Evolutionary conservation across 1,140 invertebrate genomes (phyloP).

Genomic region (Planococcus citri): DNA sequence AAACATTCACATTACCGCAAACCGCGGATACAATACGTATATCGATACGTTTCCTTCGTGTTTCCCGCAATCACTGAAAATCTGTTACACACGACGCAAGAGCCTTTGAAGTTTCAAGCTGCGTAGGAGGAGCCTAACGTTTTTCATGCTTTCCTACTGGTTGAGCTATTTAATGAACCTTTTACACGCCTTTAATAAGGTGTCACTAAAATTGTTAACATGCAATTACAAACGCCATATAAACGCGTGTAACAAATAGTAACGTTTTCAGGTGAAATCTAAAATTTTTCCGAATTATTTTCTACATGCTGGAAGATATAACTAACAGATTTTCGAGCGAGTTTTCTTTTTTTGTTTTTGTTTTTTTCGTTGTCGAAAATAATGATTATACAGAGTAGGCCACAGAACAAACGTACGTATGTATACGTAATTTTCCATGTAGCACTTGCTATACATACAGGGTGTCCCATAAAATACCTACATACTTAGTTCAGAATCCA

Average conservation of each 20-base stretch:
- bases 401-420: too few relatives aligned
- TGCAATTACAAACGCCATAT: neutral
- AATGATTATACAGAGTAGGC: too few relatives aligned
- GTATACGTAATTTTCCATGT: too few relatives aligned
- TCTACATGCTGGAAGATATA: too few relatives aligned
- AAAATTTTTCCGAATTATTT: neutral
- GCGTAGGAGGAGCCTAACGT: neutral
- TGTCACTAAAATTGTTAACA: neutral
- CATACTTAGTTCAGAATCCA: too few relatives aligned
- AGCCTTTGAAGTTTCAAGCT: neutral
- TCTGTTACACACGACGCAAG: neutral
- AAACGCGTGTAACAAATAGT: neutral
- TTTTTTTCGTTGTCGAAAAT: too few relatives aligned
- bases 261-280: neutral
- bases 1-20: neutral
- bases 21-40: neutral
- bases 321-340: too few relatives aligned
- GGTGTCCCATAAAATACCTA: too few relatives aligned
- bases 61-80: neutral
- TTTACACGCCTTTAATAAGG: constrained; percentile 3
- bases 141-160: neutral
- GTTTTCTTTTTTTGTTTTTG: too few relatives aligned
- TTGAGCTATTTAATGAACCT: neutral
- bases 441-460: too few relatives aligned
- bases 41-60: neutral